phyloP scores from a whole-genome alignment of 2,888 invertebrate species.

The Taphrorychus bicolor region DNA sequence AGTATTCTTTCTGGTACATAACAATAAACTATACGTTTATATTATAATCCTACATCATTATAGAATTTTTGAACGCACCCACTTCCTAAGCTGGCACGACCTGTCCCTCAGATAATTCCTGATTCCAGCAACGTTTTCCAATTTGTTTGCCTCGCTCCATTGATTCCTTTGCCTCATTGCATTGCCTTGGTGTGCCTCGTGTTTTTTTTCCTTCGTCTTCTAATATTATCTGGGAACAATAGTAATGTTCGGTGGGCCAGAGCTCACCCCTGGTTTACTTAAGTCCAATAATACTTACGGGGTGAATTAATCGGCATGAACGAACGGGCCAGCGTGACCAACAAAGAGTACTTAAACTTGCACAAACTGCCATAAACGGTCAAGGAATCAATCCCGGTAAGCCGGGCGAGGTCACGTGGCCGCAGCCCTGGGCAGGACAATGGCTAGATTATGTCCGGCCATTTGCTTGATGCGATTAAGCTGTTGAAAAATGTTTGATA shows the following conservation, averaged over 20 bases:
- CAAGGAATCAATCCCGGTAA: conserved; percentile 31
- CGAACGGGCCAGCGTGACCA: conserved; percentile 2
- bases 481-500: conserved; percentile 59
- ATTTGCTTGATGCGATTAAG: conserved; percentile 60
- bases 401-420: conserved; percentile 23
- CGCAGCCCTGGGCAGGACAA: conserved; percentile 27
- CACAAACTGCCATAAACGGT: conserved; percentile 31
- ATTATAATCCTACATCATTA: no score
- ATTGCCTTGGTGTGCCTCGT: conserved; percentile 55
- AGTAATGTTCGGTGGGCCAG: no score
- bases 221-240: neutral
- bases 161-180: conserved; percentile 59
- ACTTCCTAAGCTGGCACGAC: conserved; percentile 29
- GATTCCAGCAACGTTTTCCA: conserved; percentile 57
- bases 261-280: no score
- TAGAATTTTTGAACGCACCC: conserved; percentile 55
- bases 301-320: neutral
- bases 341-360: conserved; percentile 27
- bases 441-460: conserved; percentile 58
- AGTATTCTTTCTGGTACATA: no score
- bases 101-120: conserved; percentile 45
- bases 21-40: no score
- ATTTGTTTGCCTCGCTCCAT: conserved; percentile 59
- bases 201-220: conserved; percentile 52
- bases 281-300: neutral